Percentiles rank a stretch among this genome's conserved stretches.
Evolutionary conservation across 2,888 invertebrate species (phyloP).

Genomic region (Caenorhabditis virilis): DNA sequence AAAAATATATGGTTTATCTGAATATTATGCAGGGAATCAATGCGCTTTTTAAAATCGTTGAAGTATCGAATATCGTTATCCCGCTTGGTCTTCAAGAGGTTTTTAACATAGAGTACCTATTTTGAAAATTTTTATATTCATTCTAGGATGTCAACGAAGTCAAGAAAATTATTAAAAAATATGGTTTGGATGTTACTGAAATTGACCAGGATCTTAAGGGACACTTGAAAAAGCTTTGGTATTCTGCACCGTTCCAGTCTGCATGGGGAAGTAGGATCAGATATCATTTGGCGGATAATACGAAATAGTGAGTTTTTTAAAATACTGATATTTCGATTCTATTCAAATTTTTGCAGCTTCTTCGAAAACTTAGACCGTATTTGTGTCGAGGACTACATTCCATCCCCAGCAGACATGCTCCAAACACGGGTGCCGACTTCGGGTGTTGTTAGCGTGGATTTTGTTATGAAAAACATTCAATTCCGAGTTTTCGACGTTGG

Average conservation of each 20-base stretch:
- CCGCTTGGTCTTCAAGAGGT: conserved; percentile 12
- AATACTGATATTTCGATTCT: not conserved
- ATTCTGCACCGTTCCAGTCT: conserved; percentile 28
- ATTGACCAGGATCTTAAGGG: not conserved
- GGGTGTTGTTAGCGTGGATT: conserved; percentile 58
- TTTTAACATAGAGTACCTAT: too few relatives aligned
- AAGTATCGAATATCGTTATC: not conserved
- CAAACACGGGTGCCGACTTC: conserved; percentile 59
- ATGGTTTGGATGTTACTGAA: not conserved
- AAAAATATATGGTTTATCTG: conserved; percentile 44
- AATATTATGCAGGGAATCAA: conserved; percentile 29
- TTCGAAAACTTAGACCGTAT: conserved; percentile 62
- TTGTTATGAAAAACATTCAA: conserved; percentile 51
- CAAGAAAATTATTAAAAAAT: not conserved
- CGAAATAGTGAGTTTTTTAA: conserved; percentile 45
- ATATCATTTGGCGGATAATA: conserved; percentile 51
- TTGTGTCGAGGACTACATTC: conserved; percentile 47
- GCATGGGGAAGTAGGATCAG: conserved; percentile 35
- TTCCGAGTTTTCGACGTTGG: conserved; percentile 59
- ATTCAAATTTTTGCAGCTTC: conserved; percentile 53
- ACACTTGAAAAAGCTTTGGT: conserved; percentile 48
- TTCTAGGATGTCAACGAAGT: not conserved
- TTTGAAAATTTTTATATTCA: not conserved
- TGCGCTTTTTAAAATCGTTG: conserved; percentile 16
- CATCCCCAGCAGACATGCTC: conserved; percentile 59